Evolutionary conservation across 2,888 invertebrate genomes (phyloP), one percentile per base, ranked within the genome.

Genomic region (Ormyrus rosae): DNA sequence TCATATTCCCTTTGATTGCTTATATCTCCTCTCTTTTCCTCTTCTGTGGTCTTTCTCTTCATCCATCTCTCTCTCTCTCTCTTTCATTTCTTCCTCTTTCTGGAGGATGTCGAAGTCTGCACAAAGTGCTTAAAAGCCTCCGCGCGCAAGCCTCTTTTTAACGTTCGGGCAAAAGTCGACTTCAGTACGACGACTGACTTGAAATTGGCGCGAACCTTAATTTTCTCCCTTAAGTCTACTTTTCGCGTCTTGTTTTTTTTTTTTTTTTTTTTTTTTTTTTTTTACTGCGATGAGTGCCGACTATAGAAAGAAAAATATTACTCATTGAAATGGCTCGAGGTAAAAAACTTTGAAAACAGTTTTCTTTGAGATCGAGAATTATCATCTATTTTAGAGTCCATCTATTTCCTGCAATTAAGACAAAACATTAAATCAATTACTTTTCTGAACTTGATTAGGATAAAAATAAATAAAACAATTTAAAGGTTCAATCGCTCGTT

Each of bases 111-210:
- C 58, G 75, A 82, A 81, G 83, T 83, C 77, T 72, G 82, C 34
- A 81, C 82, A 83, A 83, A 83, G 82, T 82, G 82, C 82, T 84
- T 83, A 81, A 84, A 81, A 84, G 83, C 82, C 81, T 82, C 63
- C 67, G n/a, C 56, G 76, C 6, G 19, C 48, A 46, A 65, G 50
- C 81, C 81, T 80, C 73, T 81, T 84, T 83, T 82, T 78, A 83
- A 80, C 81, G 81, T 82, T 80, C 81, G 68, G n/a, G 68, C 45
- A 50, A 60, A 76, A 69, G 69, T 69, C 63, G 63, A 63, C 72
- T 50, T 7, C 50, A 10, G 50, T 53, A 19, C n/a, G 7, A 60
- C 48, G 34, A 58, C 64, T 64, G 65, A 65, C 76, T 53, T 55
- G 48, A 63, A 76, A 61, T 76, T 69, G 69, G 69, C 56, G 51